Evolutionary conservation across 2,113 vertebrate genomes (phyloP).

Genomic region (Ploceus nigricollis): DNA sequence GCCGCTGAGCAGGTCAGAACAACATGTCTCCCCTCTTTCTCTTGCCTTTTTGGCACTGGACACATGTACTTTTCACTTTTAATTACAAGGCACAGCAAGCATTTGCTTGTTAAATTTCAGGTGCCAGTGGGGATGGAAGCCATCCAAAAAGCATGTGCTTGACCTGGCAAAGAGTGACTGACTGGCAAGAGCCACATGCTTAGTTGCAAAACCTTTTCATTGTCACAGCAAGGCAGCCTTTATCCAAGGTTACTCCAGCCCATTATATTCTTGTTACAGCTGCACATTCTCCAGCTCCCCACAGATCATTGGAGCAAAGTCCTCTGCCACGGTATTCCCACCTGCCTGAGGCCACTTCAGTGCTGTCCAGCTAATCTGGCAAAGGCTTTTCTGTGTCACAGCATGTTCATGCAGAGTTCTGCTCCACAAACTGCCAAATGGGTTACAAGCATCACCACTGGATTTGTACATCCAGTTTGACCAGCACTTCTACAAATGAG

Average conservation of each 20-base stretch:
- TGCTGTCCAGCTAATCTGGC: neutral
- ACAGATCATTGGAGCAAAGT: neutral
- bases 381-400: neutral
- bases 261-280: neutral
- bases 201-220: conserved; percentile 17
- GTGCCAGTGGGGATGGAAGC: conserved; percentile 54
- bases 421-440: neutral
- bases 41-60: conserved; percentile 43
- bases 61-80: conserved; percentile 66
- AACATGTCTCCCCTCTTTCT: conserved; percentile 16
- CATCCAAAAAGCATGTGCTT: conserved; percentile 53
- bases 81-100: conserved; percentile 65
- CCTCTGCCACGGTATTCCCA: neutral
- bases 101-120: conserved; percentile 64
- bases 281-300: neutral
- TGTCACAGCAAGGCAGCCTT: neutral
- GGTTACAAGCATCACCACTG: neutral
- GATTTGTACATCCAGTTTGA: neutral
- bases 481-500: neutral
- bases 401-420: neutral
- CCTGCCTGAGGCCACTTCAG: neutral
- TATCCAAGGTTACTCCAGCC: neutral
- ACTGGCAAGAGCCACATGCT: conserved; percentile 13
- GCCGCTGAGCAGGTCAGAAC: conserved; percentile 29
- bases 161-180: conserved; percentile 53